These are phyloP conservation scores for Strigamia maritima DNA, from an alignment of 2,888 invertebrate species.

Conservation along the genomic window DNA sequence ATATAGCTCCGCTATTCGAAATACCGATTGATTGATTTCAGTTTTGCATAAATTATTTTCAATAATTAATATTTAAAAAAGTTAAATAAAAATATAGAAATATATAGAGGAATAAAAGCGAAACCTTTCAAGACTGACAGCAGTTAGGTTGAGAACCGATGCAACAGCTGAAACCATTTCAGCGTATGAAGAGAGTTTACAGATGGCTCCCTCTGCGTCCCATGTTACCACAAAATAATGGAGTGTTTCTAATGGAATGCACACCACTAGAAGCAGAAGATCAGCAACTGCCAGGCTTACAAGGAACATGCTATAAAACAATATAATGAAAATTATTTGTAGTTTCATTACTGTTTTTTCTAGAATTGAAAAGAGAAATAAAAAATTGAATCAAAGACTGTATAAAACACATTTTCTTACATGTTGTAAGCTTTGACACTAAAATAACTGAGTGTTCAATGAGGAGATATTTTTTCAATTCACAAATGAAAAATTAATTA, in stretches of 20 bases:
- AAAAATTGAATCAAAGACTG: too few relatives aligned
- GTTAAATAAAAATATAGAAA: background rate
- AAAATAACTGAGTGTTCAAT: too few relatives aligned
- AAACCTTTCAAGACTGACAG: constrained; percentile 58
- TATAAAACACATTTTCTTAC: too few relatives aligned
- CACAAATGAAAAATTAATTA: too few relatives aligned
- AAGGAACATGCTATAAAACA: constrained; percentile 44
- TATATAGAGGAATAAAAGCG: background rate
- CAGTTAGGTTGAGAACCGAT: constrained; percentile 56
- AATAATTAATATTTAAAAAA: too few relatives aligned
- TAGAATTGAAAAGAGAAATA: too few relatives aligned
- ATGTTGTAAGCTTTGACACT: too few relatives aligned
- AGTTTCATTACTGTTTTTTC: too few relatives aligned
- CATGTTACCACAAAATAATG: constrained; percentile 53
- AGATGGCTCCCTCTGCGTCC: constrained; percentile 53
- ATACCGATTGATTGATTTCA: too few relatives aligned
- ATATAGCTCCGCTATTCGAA: too few relatives aligned
- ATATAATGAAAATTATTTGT: background rate
- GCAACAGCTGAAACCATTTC: constrained; percentile 56
- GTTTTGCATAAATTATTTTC: too few relatives aligned
- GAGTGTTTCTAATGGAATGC: constrained; percentile 55
- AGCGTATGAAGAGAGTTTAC: constrained; percentile 55
- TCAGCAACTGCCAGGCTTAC: constrained; percentile 54
- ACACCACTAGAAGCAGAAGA: constrained; percentile 54
- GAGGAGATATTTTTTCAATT: too few relatives aligned